These are phyloP conservation scores for Chaenocephalus aceratus DNA, from an alignment of 2,113 vertebrate genomes.

Conservation along the genomic window DNA sequence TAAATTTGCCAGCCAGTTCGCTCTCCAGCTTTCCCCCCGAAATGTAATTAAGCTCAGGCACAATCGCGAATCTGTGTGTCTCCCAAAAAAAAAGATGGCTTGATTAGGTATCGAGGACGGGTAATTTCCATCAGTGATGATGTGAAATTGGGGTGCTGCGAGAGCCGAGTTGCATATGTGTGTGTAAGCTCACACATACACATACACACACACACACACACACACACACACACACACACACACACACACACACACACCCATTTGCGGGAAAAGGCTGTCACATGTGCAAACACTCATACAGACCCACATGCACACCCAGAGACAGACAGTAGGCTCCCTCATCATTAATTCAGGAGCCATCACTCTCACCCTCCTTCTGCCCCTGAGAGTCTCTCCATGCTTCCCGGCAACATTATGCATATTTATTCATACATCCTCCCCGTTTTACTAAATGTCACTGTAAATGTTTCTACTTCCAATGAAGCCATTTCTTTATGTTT, in stretches of 20 bases:
- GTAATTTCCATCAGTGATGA: slow-evolving; percentile 75
- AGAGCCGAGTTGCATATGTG: slow-evolving; percentile 34
- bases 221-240: slow-evolving; percentile 7
- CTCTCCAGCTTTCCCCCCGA: slow-evolving; percentile 61
- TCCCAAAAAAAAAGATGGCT: slow-evolving; percentile 61
- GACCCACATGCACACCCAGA: slow-evolving; percentile 60
- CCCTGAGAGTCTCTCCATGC: slow-evolving; percentile 78
- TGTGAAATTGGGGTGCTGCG: slow-evolving; percentile 74
- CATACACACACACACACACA: slow-evolving; percentile 14
- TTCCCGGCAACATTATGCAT: slow-evolving; percentile 83
- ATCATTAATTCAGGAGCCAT: slow-evolving; percentile 84
- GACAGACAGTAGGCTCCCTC: slow-evolving; percentile 77
- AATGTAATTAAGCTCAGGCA: slow-evolving; percentile 74
- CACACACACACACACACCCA: slow-evolving; percentile 29
- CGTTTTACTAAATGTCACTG: slow-evolving; percentile 82
- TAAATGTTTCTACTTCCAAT: slow-evolving; percentile 82
- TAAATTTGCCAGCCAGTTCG: slow-evolving; percentile 47
- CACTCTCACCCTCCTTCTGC: slow-evolving; percentile 77
- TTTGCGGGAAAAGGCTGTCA: slow-evolving; percentile 62
- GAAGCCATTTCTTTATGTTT: slow-evolving; percentile 75
- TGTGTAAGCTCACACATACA: neutral
- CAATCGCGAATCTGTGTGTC: slow-evolving; percentile 63
- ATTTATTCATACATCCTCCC: slow-evolving; percentile 80
- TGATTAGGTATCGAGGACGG: slow-evolving; percentile 75
- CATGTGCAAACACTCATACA: slow-evolving; percentile 60